phyloP scores from a whole-genome alignment of 2,113 vertebrate species.

The Periophthalmodon schlosseri region DNA sequence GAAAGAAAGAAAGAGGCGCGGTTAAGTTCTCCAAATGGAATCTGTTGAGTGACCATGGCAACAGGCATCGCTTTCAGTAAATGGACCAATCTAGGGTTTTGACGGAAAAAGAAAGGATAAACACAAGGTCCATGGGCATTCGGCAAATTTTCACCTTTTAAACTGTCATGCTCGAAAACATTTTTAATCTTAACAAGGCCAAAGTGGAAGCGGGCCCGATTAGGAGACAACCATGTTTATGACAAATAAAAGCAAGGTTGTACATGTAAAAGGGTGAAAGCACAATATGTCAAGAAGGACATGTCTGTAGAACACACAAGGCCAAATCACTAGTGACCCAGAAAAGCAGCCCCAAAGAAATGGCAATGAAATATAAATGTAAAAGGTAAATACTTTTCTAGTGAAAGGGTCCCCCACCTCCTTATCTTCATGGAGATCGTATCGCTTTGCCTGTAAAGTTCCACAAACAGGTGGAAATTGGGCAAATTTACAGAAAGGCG shows the following conservation, averaged over 20 bases:
- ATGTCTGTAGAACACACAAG: too few relatives aligned
- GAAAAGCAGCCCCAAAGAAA: not conserved
- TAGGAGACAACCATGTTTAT: not conserved
- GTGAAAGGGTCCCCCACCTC: too few relatives aligned
- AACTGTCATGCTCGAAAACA: conserved; percentile 7
- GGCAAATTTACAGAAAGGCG: too few relatives aligned
- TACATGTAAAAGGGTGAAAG: not conserved
- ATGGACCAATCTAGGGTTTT: conserved; percentile 19
- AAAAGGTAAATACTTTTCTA: too few relatives aligned
- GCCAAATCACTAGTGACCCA: not conserved
- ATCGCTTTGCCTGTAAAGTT: too few relatives aligned
- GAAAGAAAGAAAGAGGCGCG: conserved; percentile 17
- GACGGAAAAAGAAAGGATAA: not conserved
- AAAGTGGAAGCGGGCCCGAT: not conserved
- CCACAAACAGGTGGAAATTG: too few relatives aligned
- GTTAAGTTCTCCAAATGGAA: conserved; percentile 37
- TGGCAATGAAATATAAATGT: not conserved
- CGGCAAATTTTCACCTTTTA: conserved; percentile 8
- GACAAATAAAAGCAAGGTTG: not conserved
- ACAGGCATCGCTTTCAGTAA: conserved; percentile 44
- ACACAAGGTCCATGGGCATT: conserved; percentile 1
- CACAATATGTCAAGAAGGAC: not conserved
- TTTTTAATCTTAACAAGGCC: not conserved
- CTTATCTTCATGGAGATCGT: too few relatives aligned
- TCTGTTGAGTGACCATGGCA: conserved; percentile 64